Evolutionary conservation across 2,888 invertebrate genomes (phyloP).

Genomic region (Scaptomyza tumidula): DNA sequence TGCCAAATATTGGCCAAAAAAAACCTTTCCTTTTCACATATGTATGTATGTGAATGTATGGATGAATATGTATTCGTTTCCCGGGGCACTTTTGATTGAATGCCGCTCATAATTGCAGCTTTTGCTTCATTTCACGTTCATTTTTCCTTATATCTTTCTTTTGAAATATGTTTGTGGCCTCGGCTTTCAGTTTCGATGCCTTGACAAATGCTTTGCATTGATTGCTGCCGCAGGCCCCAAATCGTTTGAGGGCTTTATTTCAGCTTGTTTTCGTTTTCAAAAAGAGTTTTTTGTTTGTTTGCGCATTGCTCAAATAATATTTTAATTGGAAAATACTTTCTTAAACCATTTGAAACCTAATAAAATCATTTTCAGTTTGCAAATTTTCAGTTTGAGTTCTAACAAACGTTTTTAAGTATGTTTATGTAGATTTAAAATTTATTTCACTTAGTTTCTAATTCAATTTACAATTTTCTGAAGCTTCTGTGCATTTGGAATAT

Average conservation of each 20-base stretch:
- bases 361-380: too few relatives aligned
- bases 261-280: background rate
- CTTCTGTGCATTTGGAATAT: background rate
- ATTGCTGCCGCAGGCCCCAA: slow-evolving; percentile 42
- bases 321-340: background rate
- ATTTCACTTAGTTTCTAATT: background rate
- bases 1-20: slow-evolving; percentile 52
- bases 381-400: background rate
- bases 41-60: slow-evolving; percentile 15
- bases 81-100: slow-evolving; percentile 66
- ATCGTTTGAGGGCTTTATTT: slow-evolving; percentile 31
- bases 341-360: too few relatives aligned
- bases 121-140: slow-evolving; percentile 55
- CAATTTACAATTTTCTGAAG: background rate
- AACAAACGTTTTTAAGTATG: background rate
- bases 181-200: slow-evolving; percentile 11
- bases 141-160: slow-evolving; percentile 34
- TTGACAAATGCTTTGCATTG: slow-evolving; percentile 62
- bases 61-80: slow-evolving; percentile 19
- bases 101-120: slow-evolving; percentile 71
- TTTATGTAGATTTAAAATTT: background rate
- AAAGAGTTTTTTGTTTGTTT: background rate
- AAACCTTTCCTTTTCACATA: slow-evolving; percentile 27
- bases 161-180: slow-evolving; percentile 15
- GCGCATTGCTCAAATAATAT: background rate